Evolutionary conservation across 2,113 vertebrate genomes (phyloP).

Genomic region (Gulo gulo): DNA sequence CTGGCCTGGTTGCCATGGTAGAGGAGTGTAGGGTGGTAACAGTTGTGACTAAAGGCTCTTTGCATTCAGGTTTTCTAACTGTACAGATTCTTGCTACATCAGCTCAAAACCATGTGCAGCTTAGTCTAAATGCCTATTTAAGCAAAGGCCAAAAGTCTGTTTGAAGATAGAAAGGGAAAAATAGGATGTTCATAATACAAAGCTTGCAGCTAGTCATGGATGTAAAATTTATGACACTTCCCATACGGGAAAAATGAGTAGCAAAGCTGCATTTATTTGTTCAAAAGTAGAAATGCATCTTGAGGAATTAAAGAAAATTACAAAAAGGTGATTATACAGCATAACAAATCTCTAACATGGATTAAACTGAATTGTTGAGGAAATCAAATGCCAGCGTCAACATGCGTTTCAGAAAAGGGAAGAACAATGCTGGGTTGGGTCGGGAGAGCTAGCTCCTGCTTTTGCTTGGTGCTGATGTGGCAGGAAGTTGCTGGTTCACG

Average conservation of each 20-base stretch:
- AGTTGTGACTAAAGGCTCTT: neutral
- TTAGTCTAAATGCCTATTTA: constrained; percentile 39
- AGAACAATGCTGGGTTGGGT: neutral
- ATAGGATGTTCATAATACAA: neutral
- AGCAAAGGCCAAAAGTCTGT: constrained; percentile 52
- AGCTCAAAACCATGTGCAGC: neutral
- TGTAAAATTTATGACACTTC: constrained; percentile 27
- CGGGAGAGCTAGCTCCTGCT: neutral
- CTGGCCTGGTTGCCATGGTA: neutral
- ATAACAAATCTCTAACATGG: neutral
- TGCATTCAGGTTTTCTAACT: neutral
- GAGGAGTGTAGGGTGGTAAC: rapidly evolving
- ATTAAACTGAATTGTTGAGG: neutral
- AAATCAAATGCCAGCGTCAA: neutral
- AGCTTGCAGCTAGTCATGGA: neutral
- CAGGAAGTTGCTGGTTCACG: neutral
- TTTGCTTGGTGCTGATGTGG: neutral
- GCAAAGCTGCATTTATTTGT: constrained; percentile 16
- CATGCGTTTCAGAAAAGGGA: neutral
- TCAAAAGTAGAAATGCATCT: constrained; percentile 35
- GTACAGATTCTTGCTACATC: constrained; percentile 8
- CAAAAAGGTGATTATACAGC: neutral
- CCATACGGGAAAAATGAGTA: neutral
- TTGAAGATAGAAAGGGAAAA: neutral
- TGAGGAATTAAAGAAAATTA: neutral